Conservation (phyloP, 1,140 invertebrate genomes). For the Hylaeus anthracinus region DNA sequence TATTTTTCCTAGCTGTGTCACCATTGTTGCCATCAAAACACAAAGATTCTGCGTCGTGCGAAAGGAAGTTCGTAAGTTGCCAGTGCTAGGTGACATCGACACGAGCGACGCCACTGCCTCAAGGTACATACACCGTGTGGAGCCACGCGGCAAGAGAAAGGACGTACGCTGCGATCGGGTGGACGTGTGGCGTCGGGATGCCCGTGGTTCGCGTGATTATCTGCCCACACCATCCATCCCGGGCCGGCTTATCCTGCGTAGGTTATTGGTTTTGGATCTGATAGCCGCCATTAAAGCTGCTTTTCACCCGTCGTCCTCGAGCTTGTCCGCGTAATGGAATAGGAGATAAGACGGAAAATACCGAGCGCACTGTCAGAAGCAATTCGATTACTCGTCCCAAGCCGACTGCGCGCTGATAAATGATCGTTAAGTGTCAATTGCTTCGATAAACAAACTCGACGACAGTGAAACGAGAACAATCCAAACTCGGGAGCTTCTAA, state of each 20-base stretch:
- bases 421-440: conserved; percentile 37
- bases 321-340: conserved; percentile 52
- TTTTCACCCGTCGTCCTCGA: conserved; percentile 57
- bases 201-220: conserved; percentile 58
- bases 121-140: neutral
- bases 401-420: conserved; percentile 28
- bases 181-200: conserved; percentile 48
- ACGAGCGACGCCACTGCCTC: neutral
- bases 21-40: too few species aligned
- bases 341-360: conserved; percentile 57
- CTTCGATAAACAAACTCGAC: conserved; percentile 20
- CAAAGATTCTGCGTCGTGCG: too few species aligned
- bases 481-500: too few species aligned
- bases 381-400: conserved; percentile 49
- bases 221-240: conserved; percentile 55
- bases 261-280: conserved; percentile 68
- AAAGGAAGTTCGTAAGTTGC: too few species aligned
- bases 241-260: conserved; percentile 54
- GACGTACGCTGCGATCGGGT: conserved; percentile 4
- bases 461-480: neutral
- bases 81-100: too few species aligned
- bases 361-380: conserved; percentile 37
- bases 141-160: conserved; percentile 32
- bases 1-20: too few species aligned
- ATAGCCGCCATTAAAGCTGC: conserved; percentile 60